Evolutionary conservation across 2,888 invertebrate genomes (phyloP).

Genomic region (Steinernema scapterisci): DNA sequence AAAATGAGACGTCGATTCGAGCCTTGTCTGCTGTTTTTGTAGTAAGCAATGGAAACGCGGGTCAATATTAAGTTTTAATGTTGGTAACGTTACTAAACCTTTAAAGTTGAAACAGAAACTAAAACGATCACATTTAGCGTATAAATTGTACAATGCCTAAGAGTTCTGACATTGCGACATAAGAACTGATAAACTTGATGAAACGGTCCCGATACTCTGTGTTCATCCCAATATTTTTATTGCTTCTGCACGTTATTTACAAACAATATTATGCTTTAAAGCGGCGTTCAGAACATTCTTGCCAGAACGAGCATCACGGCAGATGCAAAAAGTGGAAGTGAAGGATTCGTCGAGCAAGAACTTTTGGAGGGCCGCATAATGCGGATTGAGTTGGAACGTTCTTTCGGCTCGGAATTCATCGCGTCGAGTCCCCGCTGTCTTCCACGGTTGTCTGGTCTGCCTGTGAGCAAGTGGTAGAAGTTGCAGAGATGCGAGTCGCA

Average conservation of each 20-base stretch:
- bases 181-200: no score
- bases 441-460: conserved; percentile 46
- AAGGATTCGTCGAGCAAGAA: not conserved
- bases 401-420: not conserved
- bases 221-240: not conserved
- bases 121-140: no score
- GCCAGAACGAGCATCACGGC: not conserved
- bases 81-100: no score
- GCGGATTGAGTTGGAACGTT: not conserved
- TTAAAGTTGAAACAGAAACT: no score
- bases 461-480: conserved; percentile 57
- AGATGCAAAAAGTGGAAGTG: not conserved
- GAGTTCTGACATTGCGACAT: no score
- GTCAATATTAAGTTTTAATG: no score
- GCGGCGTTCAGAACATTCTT: not conserved
- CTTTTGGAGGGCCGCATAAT: conserved; percentile 8
- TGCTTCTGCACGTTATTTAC: not conserved
- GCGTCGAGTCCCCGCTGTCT: conserved; percentile 35
- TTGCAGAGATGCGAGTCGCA: conserved; percentile 66
- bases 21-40: not conserved
- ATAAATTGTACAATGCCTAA: no score
- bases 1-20: not conserved
- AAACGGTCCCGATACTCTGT: not conserved
- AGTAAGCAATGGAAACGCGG: no score
- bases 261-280: not conserved